Conservation (phyloP, 2,797 vertebrate genomes). For the Bradypodion ventrale region DNA sequence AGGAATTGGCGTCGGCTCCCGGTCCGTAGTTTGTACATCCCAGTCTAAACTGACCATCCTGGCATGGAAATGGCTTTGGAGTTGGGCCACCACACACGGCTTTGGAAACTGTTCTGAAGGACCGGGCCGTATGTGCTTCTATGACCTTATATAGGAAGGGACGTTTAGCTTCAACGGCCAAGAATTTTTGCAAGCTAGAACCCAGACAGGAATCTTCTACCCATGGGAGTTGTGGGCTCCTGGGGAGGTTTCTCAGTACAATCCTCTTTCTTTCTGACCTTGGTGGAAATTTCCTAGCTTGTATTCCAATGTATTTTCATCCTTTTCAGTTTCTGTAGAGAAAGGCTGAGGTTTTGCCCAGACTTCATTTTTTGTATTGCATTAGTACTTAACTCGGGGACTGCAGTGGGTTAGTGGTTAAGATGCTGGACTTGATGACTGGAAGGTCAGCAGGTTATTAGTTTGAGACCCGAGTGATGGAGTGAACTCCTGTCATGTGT, state of each 20-base stretch:
- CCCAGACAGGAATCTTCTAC: background rate
- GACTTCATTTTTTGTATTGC: too few species aligned
- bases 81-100: background rate
- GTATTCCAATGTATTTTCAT: background rate
- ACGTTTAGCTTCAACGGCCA: too few species aligned
- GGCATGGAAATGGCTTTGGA: background rate
- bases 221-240: background rate
- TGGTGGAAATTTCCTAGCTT: background rate
- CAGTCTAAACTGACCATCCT: background rate
- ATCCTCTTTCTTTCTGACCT: background rate
- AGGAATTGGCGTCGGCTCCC: too few species aligned
- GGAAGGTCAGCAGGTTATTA: too few species aligned
- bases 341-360: background rate
- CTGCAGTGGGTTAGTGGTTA: too few species aligned
- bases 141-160: background rate
- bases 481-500: too few species aligned
- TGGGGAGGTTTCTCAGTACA: background rate
- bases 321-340: background rate
- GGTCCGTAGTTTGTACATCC: too few species aligned
- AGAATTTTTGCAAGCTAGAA: background rate
- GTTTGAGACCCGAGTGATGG: too few species aligned
- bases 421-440: too few species aligned
- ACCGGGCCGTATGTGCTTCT: too few species aligned
- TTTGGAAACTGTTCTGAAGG: background rate
- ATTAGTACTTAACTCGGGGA: background rate